A percentile compares a stretch with the other conserved stretches of the same genome.
These are phyloP conservation scores for roundworm (Caenorhabditis elegans) DNA, from an alignment of 1,140 invertebrate species.

Conservation along the genomic window DNA sequence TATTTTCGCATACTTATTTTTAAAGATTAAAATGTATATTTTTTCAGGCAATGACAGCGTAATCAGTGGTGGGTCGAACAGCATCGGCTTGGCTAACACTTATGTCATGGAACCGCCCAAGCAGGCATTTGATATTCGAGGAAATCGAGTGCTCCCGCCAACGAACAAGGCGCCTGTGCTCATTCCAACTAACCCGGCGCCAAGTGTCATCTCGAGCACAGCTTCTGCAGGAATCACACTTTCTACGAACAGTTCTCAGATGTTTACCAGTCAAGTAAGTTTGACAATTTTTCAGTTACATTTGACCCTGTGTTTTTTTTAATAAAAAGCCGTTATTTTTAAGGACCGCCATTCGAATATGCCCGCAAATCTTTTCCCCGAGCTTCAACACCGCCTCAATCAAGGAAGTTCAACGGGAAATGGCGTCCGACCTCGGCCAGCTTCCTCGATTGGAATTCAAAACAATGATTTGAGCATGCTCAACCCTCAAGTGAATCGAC, in stretches of 20 bases:
- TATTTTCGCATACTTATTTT: too few relatives aligned
- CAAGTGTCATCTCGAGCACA: too few relatives aligned
- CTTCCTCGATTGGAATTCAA: not conserved
- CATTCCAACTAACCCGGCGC: too few relatives aligned
- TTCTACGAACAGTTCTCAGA: too few relatives aligned
- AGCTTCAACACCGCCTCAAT: not conserved
- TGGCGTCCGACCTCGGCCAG: not conserved
- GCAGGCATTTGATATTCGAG: conserved; percentile 1
- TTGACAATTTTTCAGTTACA: too few relatives aligned
- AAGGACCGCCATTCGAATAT: not conserved
- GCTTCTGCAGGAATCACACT: too few relatives aligned
- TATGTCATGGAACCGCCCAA: not conserved
- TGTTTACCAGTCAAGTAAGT: too few relatives aligned
- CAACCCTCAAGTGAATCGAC: not conserved
- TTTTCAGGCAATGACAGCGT: not conserved
- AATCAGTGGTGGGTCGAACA: not conserved
- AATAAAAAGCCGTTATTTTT: too few relatives aligned
- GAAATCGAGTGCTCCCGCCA: not conserved
- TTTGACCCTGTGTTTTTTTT: too few relatives aligned
- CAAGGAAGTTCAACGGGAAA: too few relatives aligned
- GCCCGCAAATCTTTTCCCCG: not conserved
- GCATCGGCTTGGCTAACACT: not conserved
- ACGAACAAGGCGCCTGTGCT: too few relatives aligned
- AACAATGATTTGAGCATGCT: not conserved
- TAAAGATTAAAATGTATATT: not conserved